Evolutionary conservation across 2,888 invertebrate species (phyloP).

Genomic region (Unio pictorum): DNA sequence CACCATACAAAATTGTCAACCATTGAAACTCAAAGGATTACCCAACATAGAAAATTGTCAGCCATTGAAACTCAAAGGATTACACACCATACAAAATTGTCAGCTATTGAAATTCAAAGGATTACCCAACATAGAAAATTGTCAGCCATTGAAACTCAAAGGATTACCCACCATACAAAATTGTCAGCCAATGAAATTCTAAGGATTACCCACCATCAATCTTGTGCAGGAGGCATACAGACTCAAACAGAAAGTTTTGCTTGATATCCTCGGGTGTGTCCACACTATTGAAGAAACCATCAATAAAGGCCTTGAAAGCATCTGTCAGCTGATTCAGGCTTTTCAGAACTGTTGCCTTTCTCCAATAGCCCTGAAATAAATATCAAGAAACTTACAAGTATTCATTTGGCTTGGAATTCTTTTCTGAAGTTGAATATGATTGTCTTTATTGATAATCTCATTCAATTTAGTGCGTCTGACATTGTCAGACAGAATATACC

Average conservation of each 20-base stretch:
- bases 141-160: neutral
- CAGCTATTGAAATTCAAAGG: neutral
- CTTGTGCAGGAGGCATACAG: constrained; percentile 22
- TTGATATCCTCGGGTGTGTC: constrained; percentile 15
- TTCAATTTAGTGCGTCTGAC: no score
- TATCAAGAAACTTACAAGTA: no score
- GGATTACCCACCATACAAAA: constrained; percentile 12
- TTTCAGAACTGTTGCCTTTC: constrained; percentile 31
- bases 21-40: no score
- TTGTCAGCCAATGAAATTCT: neutral
- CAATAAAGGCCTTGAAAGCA: constrained; percentile 35
- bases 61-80: neutral
- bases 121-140: constrained; percentile 11
- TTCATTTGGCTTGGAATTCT: no score
- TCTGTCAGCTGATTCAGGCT: constrained; percentile 11
- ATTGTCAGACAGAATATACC: no score
- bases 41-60: neutral
- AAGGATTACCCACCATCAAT: constrained; percentile 21
- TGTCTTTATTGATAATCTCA: no score
- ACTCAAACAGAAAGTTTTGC: constrained; percentile 33
- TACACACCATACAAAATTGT: constrained; percentile 12
- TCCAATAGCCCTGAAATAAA: constrained; percentile 41
- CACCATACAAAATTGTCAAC: no score
- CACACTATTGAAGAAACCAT: constrained; percentile 20
- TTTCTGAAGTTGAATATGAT: no score